Conservation (phyloP, 1,140 invertebrate genomes). For the Aphelinus atriplicis region DNA sequence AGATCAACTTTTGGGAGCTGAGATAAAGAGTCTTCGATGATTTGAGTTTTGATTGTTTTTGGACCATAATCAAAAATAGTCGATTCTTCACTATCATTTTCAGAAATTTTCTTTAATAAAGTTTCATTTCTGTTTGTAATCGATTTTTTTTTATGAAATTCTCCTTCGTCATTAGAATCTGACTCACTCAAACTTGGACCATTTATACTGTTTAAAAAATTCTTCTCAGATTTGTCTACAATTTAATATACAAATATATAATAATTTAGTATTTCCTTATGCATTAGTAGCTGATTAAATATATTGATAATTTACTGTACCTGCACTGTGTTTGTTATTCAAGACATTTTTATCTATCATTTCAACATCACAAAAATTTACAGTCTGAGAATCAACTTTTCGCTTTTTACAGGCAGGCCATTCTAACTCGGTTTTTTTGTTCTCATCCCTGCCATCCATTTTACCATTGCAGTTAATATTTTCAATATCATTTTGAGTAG, state of each 20-base stretch:
- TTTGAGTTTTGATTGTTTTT: neutral
- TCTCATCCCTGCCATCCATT: slow-evolving; percentile 16
- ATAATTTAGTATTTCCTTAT: neutral
- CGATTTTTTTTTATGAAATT: slow-evolving; percentile 19
- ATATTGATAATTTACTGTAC: slow-evolving; percentile 7
- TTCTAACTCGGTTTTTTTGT: slow-evolving; percentile 43
- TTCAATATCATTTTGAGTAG: slow-evolving; percentile 8
- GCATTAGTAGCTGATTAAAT: slow-evolving; percentile 13
- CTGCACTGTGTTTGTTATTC: neutral
- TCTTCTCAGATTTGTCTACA: slow-evolving; percentile 31
- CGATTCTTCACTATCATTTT: slow-evolving; percentile 14
- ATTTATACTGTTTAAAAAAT: slow-evolving; percentile 33
- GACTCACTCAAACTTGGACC: slow-evolving; percentile 51
- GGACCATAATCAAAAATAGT: slow-evolving; percentile 11
- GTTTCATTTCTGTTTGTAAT: slow-evolving; percentile 2
- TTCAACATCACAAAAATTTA: slow-evolving; percentile 12
- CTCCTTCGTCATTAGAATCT: slow-evolving; percentile 45
- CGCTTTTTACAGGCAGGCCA: slow-evolving; percentile 46
- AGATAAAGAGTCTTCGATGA: slow-evolving; percentile 47
- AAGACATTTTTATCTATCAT: slow-evolving; percentile 14
- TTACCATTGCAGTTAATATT: slow-evolving; percentile 18
- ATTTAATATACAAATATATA: slow-evolving; percentile 2
- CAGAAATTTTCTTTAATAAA: neutral
- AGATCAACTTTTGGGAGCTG: slow-evolving; percentile 59
- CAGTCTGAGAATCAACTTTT: slow-evolving; percentile 41